Evolutionary conservation across 2,797 vertebrate species (phyloP).

Genomic region (Knipowitschia caucasica): DNA sequence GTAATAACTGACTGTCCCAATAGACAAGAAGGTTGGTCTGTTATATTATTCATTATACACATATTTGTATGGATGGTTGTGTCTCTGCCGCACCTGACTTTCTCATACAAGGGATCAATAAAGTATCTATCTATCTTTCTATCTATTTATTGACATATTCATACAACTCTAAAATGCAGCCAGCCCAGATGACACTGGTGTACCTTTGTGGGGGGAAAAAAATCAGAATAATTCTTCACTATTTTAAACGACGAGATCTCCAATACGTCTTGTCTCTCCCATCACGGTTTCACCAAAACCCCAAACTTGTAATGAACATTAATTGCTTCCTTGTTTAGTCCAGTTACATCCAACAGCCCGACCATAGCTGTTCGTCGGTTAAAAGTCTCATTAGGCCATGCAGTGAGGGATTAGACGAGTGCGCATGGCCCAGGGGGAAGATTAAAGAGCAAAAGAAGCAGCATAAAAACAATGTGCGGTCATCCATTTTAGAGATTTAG

Average conservation of each 20-base stretch:
- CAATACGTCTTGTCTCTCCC: constrained; percentile 25
- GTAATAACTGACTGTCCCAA: too few species aligned
- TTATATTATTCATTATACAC: too few species aligned
- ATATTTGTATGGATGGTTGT: too few species aligned
- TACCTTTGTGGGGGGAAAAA: constrained; percentile 25
- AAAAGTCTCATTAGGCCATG: constrained; percentile 54
- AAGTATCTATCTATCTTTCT: too few species aligned
- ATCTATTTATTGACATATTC: too few species aligned
- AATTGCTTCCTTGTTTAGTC: constrained; percentile 51
- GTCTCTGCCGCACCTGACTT: too few species aligned
- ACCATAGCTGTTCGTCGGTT: constrained; percentile 61
- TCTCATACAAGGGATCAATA: too few species aligned
- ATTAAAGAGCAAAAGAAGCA: constrained; percentile 57
- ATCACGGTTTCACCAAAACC: constrained; percentile 38
- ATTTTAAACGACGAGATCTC: constrained; percentile 15
- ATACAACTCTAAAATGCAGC: constrained; percentile 3
- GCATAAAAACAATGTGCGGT: constrained; percentile 15
- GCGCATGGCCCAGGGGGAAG: constrained; percentile 57
- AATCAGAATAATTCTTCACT: too few species aligned
- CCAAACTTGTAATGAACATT: constrained; percentile 48
- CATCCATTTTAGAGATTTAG: not conserved
- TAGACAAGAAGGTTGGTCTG: too few species aligned
- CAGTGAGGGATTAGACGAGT: constrained; percentile 60
- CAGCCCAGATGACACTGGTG: constrained; percentile 53
- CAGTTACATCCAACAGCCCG: constrained; percentile 58